phyloP scores from a whole-genome alignment of 1,140 invertebrate genomes.

The Scaptomyza montana region DNA sequence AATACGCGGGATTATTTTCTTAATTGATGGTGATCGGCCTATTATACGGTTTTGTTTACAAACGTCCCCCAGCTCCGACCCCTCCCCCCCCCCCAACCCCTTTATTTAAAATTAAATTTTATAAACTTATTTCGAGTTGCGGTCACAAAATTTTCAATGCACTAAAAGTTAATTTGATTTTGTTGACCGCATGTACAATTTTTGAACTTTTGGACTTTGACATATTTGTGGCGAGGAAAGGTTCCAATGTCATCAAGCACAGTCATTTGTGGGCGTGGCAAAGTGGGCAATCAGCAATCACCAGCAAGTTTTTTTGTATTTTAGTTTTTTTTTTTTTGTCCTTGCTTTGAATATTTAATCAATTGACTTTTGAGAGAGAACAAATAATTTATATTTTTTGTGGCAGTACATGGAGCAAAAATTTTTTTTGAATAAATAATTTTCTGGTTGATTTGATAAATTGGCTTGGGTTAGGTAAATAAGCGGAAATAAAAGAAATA shows the following conservation, averaged over 20 bases:
- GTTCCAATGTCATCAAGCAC: not conserved
- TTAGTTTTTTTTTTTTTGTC: not conserved
- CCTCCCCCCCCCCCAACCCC: not conserved
- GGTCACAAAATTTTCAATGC: slow-evolving; percentile 47
- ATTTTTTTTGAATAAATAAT: too few relatives aligned
- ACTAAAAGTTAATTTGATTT: slow-evolving; percentile 72
- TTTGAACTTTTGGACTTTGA: slow-evolving; percentile 67
- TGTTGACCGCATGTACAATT: slow-evolving; percentile 62
- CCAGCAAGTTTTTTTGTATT: slow-evolving; percentile 34
- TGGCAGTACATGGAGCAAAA: too few relatives aligned
- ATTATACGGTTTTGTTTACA: slow-evolving; percentile 36
- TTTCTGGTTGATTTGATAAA: too few relatives aligned
- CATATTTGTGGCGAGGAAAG: slow-evolving; percentile 30
- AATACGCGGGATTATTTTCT: slow-evolving; percentile 70
- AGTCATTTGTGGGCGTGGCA: slow-evolving; percentile 8
- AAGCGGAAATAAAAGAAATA: too few relatives aligned
- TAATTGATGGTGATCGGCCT: slow-evolving; percentile 66
- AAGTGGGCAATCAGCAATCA: slow-evolving; percentile 13
- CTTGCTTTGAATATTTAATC: not conserved
- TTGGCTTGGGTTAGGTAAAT: too few relatives aligned
- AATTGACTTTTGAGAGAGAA: not conserved
- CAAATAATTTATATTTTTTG: too few relatives aligned
- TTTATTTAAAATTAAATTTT: slow-evolving; percentile 45
- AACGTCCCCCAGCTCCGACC: not conserved
- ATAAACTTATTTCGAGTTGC: slow-evolving; percentile 34